These are phyloP conservation scores for Lutjanus argentimaculatus DNA, from an alignment of 2,797 vertebrate genomes.

Conservation along the genomic window DNA sequence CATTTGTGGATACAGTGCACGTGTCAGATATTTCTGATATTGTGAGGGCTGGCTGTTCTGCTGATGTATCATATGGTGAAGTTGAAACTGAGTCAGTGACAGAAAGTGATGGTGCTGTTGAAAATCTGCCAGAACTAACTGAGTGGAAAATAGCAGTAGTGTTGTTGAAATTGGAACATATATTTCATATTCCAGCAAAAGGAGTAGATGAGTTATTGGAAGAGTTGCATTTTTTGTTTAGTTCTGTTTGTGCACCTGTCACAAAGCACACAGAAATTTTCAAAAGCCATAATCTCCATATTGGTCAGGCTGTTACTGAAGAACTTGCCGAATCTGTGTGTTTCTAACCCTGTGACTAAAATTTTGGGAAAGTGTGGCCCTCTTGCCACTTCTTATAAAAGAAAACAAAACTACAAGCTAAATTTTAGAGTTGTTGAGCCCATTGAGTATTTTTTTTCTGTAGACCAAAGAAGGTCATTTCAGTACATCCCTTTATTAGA, in stretches of 20 bases:
- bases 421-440: conserved; percentile 29
- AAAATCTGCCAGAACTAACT: conserved; percentile 32
- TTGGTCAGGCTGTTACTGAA: conserved; percentile 16
- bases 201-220: conserved; percentile 39
- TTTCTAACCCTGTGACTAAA: conserved; percentile 14
- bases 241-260: conserved; percentile 28
- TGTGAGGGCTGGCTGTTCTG: conserved; percentile 2
- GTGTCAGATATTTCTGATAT: conserved; percentile 3
- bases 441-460: conserved; percentile 17
- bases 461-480: conserved; percentile 19
- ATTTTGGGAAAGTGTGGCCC: conserved; percentile 7
- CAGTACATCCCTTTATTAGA: conserved; percentile 38
- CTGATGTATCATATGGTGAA: conserved; percentile 30
- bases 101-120: conserved; percentile 21
- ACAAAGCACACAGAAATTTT: conserved; percentile 21
- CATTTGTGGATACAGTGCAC: background rate
- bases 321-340: conserved; percentile 23
- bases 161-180: conserved; percentile 51
- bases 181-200: conserved; percentile 43
- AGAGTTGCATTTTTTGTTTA: conserved; percentile 33
- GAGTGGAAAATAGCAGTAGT: conserved; percentile 28
- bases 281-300: conserved; percentile 33
- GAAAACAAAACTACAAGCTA: conserved; percentile 21
- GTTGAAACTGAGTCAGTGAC: conserved; percentile 29
- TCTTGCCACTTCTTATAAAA: conserved; percentile 16